Evolutionary conservation across 2,888 invertebrate species (phyloP), one percentile per base, ranked within the genome.

Genomic region (Catotricha subobsoleta): DNA sequence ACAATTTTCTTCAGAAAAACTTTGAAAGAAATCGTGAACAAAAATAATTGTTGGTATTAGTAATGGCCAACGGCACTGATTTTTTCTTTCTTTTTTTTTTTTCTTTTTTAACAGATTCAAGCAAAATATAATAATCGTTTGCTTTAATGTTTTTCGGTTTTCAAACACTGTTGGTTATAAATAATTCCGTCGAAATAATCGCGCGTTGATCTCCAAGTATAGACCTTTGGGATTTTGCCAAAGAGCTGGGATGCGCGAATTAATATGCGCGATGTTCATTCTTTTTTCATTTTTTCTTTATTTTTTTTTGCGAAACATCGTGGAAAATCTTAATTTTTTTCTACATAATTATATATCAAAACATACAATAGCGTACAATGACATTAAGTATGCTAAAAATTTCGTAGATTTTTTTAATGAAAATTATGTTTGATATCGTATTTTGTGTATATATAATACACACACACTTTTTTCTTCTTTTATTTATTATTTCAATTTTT

Each of bases 141-240:
- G 28, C 12, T 5, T 28, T 7, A n/a, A n/a, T 10, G 5, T 7
- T 28, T 5, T 44, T 46, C 40, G 42, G 41, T 38, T 34, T 40
- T 42, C 21, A 19, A 39, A 39, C 27, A 39, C 40, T 40, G 43
- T 43, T 43, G 44, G 47, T 47, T 48, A 48, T 48, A 48, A 48
- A 48, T 48, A 48, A 48, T 46, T 47, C 44, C 40, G 46, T 44
- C 39, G 42, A 44, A 44, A 44, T 47, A 46, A 45, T 44, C 42
- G 41, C 36, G 27, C 57, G 60, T 56, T 60, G 62, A 80, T 79
- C 76, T 75, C 80, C 81, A 80, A 82, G 80, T 82, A 80, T 82
- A 82, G 81, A 72, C 74, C 71, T 73, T 78, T 82, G 82, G 82
- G 76, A 59, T 48, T 51, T 46, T 66, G 80, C 81, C 81, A 81